These are phyloP conservation scores for Catotricha subobsoleta DNA, from an alignment of 2,888 invertebrate species.

Conservation along the genomic window DNA sequence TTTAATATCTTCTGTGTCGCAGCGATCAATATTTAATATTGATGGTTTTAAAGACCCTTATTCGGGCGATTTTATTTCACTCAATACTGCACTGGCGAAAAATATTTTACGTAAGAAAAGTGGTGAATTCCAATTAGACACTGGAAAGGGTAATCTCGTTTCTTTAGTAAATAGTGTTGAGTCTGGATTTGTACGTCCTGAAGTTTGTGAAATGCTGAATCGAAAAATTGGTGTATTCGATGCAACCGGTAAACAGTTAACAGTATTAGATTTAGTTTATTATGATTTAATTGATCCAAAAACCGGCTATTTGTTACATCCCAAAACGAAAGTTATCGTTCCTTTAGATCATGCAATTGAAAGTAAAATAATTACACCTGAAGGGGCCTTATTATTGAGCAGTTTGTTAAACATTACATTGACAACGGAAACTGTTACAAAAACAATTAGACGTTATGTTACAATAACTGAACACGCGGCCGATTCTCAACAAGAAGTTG, in stretches of 20 bases:
- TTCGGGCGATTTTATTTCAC: slow-evolving; percentile 59
- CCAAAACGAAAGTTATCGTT: slow-evolving; percentile 48
- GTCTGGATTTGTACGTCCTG: slow-evolving; percentile 60
- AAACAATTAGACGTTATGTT: slow-evolving; percentile 64
- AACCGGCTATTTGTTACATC: slow-evolving; percentile 68
- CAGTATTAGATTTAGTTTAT: slow-evolving; percentile 75
- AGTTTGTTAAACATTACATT: slow-evolving; percentile 74
- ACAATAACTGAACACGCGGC: slow-evolving; percentile 43
- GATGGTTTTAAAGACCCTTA: slow-evolving; percentile 75
- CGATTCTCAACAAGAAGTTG: slow-evolving; percentile 14
- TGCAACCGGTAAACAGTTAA: slow-evolving; percentile 50
- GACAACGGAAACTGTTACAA: slow-evolving; percentile 72
- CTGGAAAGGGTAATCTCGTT: slow-evolving; percentile 56
- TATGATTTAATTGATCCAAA: slow-evolving; percentile 73
- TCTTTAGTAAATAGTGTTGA: slow-evolving; percentile 64
- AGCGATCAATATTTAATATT: slow-evolving; percentile 80
- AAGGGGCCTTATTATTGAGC: slow-evolving; percentile 71
- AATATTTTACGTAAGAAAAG: slow-evolving; percentile 47
- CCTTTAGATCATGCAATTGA: slow-evolving; percentile 75
- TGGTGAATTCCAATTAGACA: slow-evolving; percentile 51
- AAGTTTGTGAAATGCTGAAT: slow-evolving; percentile 70
- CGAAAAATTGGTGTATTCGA: slow-evolving; percentile 56
- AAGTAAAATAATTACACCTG: slow-evolving; percentile 65
- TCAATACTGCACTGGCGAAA: slow-evolving; percentile 61
- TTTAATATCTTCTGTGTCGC: slow-evolving; percentile 68